phyloP scores from a whole-genome alignment of 1,140 invertebrate genomes.

The Drosophila insularis region DNA sequence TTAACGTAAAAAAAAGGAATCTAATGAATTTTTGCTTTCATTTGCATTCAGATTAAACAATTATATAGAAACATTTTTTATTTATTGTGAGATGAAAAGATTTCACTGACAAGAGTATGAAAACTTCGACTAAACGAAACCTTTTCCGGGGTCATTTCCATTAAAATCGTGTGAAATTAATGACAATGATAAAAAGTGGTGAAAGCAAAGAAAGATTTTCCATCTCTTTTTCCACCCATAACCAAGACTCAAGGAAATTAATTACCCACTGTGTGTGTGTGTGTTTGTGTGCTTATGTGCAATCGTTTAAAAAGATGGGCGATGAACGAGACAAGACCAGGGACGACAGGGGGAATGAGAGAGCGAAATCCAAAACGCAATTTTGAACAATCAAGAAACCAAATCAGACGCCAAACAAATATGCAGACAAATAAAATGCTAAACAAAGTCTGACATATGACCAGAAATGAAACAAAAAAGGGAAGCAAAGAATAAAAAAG shows the following conservation, averaged over 20 bases:
- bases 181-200: neutral
- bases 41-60: no score
- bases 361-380: conserved; percentile 2
- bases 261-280: conserved; percentile 1
- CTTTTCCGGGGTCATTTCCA: neutral
- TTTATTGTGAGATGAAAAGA: no score
- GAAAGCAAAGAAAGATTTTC: neutral
- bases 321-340: neutral
- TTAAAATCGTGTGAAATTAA: conserved; percentile 3
- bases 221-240: neutral
- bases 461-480: neutral
- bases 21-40: no score
- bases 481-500: neutral
- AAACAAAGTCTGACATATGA: neutral
- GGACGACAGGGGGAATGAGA: no score
- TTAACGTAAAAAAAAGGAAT: no score
- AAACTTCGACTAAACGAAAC: no score
- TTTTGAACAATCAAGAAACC: conserved; percentile 5
- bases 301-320: conserved; percentile 2
- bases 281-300: neutral
- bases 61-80: no score
- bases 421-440: conserved; percentile 5
- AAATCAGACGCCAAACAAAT: conserved; percentile 9
- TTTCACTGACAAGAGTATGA: no score
- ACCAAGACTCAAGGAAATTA: neutral